Conservation (phyloP, 2,888 invertebrate species). For the Leptopilina myrica region DNA sequence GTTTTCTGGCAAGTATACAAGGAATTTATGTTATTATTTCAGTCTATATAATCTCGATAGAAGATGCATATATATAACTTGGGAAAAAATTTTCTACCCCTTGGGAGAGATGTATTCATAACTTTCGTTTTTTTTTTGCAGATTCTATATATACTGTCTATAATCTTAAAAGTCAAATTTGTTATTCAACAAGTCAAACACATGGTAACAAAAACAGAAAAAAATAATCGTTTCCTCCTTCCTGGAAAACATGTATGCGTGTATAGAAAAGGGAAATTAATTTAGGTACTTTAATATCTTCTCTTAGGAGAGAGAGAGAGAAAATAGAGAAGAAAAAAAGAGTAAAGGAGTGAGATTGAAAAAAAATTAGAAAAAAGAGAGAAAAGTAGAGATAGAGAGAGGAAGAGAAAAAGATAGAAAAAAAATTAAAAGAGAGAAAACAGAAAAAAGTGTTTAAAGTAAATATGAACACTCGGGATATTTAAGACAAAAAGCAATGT, state of each 20-base stretch:
- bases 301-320: too few relatives aligned
- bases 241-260: too few relatives aligned
- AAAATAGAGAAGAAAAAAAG: too few relatives aligned
- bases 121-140: background rate
- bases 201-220: conserved; percentile 9
- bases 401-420: too few relatives aligned
- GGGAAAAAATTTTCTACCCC: background rate
- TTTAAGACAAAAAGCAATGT: background rate
- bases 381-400: too few relatives aligned
- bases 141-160: background rate
- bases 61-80: background rate
- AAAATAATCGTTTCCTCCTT: conserved; percentile 21
- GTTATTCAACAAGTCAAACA: conserved; percentile 1
- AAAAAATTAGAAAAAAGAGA: too few relatives aligned
- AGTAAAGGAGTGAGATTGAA: too few relatives aligned
- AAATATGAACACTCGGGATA: conserved; percentile 14
- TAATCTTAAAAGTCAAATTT: background rate
- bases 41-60: background rate
- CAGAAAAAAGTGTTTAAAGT: conserved; percentile 4
- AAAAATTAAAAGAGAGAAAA: background rate
- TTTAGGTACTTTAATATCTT: background rate
- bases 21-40: conserved; percentile 23
- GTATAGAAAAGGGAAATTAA: background rate
- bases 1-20: background rate
- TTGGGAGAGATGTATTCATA: background rate